Percentiles rank a stretch among this genome's conserved stretches.
These are phyloP conservation scores for Drosophila monieri DNA, from an alignment of 2,888 invertebrate genomes.

Conservation along the genomic window DNA sequence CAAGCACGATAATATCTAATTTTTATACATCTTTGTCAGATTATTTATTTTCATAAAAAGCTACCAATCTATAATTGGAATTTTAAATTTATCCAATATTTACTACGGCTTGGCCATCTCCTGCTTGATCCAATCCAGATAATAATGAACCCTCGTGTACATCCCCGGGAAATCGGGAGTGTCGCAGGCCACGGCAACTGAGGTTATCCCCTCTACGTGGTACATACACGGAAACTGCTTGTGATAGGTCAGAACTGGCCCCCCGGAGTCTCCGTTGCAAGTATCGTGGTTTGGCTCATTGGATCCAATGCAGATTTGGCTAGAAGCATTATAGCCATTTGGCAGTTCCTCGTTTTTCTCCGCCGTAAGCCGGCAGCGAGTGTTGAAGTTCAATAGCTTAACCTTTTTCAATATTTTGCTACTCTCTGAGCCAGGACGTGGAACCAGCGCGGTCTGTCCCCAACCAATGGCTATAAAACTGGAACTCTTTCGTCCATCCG, in stretches of 20 bases:
- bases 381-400: slow-evolving; percentile 82
- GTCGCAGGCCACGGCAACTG: slow-evolving; percentile 66
- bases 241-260: slow-evolving; percentile 72
- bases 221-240: slow-evolving; percentile 70
- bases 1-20: background rate
- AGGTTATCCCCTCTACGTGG: slow-evolving; percentile 73
- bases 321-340: slow-evolving; percentile 55
- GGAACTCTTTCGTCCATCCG: slow-evolving; percentile 35
- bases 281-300: slow-evolving; percentile 61
- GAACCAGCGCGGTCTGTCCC: slow-evolving; percentile 83
- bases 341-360: slow-evolving; percentile 55
- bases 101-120: slow-evolving; percentile 30
- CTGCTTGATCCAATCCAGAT: slow-evolving; percentile 72
- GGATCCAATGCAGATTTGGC: slow-evolving; percentile 77
- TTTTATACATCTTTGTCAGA: background rate
- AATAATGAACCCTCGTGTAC: slow-evolving; percentile 73
- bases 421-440: slow-evolving; percentile 43
- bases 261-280: slow-evolving; percentile 79
- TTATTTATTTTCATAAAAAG: background rate
- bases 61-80: background rate
- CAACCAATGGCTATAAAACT: slow-evolving; percentile 84
- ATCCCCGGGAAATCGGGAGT: slow-evolving; percentile 67
- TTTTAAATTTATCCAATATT: background rate
- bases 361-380: slow-evolving; percentile 44
- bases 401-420: slow-evolving; percentile 85